Base-by-base conservation (phyloP, 2,888 invertebrate species). In the Hedya salicella region DNA sequence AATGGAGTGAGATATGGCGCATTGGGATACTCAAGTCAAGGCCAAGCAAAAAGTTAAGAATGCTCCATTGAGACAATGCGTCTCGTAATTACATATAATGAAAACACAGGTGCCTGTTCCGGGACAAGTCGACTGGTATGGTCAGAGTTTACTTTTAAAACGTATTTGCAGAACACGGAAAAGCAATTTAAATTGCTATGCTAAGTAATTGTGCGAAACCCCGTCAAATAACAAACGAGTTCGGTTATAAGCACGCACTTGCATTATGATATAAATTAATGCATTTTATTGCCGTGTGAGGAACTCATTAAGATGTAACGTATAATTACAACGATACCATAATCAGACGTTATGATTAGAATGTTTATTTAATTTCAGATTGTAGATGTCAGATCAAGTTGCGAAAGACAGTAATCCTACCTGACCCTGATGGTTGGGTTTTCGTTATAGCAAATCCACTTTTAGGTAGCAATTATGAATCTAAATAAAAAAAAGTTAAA, bases 131-230 rank as follows among this genome's bases (percentile, higher is more conserved):
- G 53, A 50, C 66, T 60, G 16, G 66, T 66, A 66, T 66, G 66
- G 66, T 40, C 48, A 54, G 46, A 42, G 42, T 64, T 64, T 32
- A 61, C 61, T 54, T 65, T 68, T 62, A 66, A 65, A 68, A 59
- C 57, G 32, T 46, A 53, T 53, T 60, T 39, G 53, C 52, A 46
- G 40, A 68, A 78, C 82, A 79, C 80, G 84, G 79, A 80, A 83
- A 78, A 77, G 78, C 80, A 78, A 78, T 79, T 77, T 75, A 74
- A 79, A 77, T 73, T n/a, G 53, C 53, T 75, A 77, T 78, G 75
- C 77, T 81, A 56, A 56, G 56, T 57, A 80, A 83, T 84, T 81
- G 79, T 80, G 78, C 75, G 73, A 76, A 77, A 21, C 36, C 60
- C 59, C 42, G 36, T 52, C 52, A 48, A 57, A 68, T 62, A 68